Evolutionary conservation across 2,113 vertebrate species (phyloP), one percentile per base, ranked within the genome.

Genomic region (Egretta garzetta): DNA sequence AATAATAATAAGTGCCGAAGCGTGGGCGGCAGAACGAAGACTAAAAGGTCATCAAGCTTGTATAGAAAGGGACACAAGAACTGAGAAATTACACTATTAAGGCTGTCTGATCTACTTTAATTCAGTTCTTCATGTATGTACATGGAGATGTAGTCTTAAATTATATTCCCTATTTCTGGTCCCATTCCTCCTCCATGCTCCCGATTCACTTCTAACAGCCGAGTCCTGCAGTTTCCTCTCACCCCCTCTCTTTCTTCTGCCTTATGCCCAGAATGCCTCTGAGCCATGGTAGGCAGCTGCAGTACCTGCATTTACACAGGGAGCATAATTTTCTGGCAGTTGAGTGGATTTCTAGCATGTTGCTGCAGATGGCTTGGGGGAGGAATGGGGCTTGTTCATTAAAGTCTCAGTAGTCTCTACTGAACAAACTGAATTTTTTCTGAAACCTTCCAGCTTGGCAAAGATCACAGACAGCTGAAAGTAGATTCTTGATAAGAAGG

Each of bases 351-450:
- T 93, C 73, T 84, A 93, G 59, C 56, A 63, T 52, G 72, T 63
- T 89, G 83, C 41, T 89, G 89, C 97, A 94, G 93, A 96, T 93
- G 96, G 92, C 75, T 35, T 86, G 93, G 85, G 71, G 95, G 95
- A 92, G 96, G 96, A 92, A 95, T 80, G 73, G 53, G 53, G 17
- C 28, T 86, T 93, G 53, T 86, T 95, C 93, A 67, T 95, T 86
- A 95, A 89, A 95, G n/a, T 92, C 91, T 96, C 83, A 28, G 10
- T 67, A 93, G 76, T 86, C n/a, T 95, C 83, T 90, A 67, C 85
- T 81, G 95, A 97, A 60, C 63, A 88, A 96, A 93, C 16, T 71
- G 77, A 88, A 30, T 28, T 77, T 97, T 92, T 97, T 92, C 82
- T 23, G 14, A 86, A 88, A 68, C 26, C 37, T 92, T 95, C 55